Evolutionary conservation across 2,113 vertebrate species (phyloP).

Genomic region (Prunella himalayana): DNA sequence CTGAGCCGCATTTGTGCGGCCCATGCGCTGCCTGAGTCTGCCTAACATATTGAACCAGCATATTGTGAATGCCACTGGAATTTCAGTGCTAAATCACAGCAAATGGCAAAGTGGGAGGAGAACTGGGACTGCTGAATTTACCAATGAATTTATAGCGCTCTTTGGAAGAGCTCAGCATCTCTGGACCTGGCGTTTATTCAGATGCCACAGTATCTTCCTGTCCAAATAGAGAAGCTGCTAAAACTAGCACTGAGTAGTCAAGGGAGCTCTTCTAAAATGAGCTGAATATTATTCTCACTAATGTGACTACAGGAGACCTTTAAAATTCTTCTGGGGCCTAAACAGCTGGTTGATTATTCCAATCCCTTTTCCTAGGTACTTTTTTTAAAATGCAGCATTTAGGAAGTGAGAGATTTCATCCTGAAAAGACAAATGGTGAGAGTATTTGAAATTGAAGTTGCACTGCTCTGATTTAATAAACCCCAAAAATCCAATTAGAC

Average conservation of each 20-base stretch:
- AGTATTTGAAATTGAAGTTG: conserved; percentile 4
- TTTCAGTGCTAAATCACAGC: neutral
- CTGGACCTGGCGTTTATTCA: conserved; percentile 5
- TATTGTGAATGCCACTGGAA: conserved; percentile 41
- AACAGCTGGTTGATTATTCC: conserved; percentile 32
- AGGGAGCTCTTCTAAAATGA: neutral
- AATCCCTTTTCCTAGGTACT: conserved; percentile 24
- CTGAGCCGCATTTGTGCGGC: neutral
- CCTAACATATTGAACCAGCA: conserved; percentile 48
- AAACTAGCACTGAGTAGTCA: conserved; percentile 3
- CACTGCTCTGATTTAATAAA: conserved; percentile 54
- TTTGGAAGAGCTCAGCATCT: neutral
- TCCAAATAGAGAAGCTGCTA: conserved; percentile 8
- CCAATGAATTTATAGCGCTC: neutral
- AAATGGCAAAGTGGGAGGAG: conserved; percentile 37
- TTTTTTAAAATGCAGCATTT: neutral
- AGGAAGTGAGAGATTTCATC: neutral
- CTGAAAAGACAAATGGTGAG: neutral
- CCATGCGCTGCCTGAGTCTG: neutral
- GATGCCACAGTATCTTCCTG: neutral
- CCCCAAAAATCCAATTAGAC: conserved; percentile 31
- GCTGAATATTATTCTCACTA: conserved; percentile 14
- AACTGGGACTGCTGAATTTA: conserved; percentile 12
- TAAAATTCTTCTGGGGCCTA: conserved; percentile 23
- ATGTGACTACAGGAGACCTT: conserved; percentile 28